Evolutionary conservation across 2,113 vertebrate genomes (phyloP).

Genomic region (Sander vitreus): DNA sequence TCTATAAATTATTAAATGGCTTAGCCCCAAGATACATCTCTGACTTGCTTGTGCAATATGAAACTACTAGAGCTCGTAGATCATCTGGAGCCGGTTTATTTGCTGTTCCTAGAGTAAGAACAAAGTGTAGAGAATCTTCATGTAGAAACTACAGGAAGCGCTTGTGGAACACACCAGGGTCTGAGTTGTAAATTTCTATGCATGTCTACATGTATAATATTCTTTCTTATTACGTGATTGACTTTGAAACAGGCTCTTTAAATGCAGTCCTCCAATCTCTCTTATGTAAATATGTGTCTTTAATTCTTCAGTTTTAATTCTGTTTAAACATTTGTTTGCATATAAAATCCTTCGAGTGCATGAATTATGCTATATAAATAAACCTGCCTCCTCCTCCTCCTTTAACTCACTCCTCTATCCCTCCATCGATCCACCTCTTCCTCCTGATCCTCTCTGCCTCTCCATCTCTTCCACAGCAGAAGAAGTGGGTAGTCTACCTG

Average conservation of each 20-base stretch:
- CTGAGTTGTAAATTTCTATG: slow-evolving; percentile 10
- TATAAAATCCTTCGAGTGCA: not conserved
- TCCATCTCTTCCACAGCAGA: slow-evolving; percentile 46
- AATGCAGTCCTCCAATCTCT: not conserved
- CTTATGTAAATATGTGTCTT: slow-evolving; percentile 19
- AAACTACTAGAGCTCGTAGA: slow-evolving; percentile 52
- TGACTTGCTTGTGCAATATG: slow-evolving; percentile 59
- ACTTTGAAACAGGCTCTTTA: slow-evolving; percentile 15
- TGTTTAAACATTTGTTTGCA: not conserved
- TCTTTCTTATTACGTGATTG: slow-evolving; percentile 5
- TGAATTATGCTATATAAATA: slow-evolving; percentile 10
- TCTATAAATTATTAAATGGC: slow-evolving; percentile 72
- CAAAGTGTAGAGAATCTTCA: slow-evolving; percentile 35
- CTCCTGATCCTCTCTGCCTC: slow-evolving; percentile 15
- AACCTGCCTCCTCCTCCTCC: not conserved
- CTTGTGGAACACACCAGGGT: slow-evolving; percentile 30
- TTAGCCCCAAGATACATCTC: slow-evolving; percentile 49
- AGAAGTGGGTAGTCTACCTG: slow-evolving; percentile 75
- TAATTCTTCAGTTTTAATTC: slow-evolving; percentile 38
- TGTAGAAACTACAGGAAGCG: not conserved
- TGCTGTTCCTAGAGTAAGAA: slow-evolving; percentile 38
- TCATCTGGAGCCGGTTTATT: slow-evolving; percentile 51
- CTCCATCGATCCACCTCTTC: slow-evolving; percentile 20
- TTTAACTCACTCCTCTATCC: not conserved
- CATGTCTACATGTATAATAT: not conserved